Evolutionary conservation across 2,797 vertebrate species (phyloP), one percentile per base, ranked within the genome.

Genomic region (Siniperca undulata): DNA sequence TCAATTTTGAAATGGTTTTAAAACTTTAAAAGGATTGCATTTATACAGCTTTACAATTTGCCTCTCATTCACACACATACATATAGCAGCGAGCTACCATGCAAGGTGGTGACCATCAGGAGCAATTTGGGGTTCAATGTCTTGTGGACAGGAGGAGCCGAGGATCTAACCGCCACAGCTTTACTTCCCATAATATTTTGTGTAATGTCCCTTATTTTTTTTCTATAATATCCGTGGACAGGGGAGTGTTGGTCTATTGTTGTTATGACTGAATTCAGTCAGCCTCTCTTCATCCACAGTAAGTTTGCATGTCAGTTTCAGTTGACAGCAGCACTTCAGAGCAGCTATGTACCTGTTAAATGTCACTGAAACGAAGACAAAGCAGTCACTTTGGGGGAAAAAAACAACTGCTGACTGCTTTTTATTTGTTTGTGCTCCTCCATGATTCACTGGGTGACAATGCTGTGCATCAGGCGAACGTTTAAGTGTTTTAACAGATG

Each of bases 361-460:
- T 67, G 66, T 61, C 12, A 1, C 44, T 53, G 46, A 73, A 83
- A 69, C 36, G 60, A 70, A 77, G 30, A 69, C 50, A 72, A 82
- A 86, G 50, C 53, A 44, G 50, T 70, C 58, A 22, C 38, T 55
- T 38, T 46, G 30, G 30, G 30, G 30, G 30, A 8, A 46, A 50
- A 2, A 65, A 34, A 60, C 64, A 30, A 70, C 11, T 71, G 27
- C 46, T 22, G 50, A 22, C 55, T 74, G 76, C 36, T 72, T 4
- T 73, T 56, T 58, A 58, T 76, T 80, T 74, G 40, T 76, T 78
- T 75, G 66, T 46, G 55, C 60, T 68, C 27, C 59, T 67, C 36
- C 4, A 14, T 58, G 67, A 77, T 70, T 80, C 64, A 36, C 53
- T 48, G 67, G 50, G 69, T 84, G 73, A 75, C 72, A 66, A 27